Percentiles rank a stretch among this genome's conserved stretches.
Evolutionary conservation across 92 coral and sea anemone species (phyloP).

Genomic region (Epizoanthus scotinus): DNA sequence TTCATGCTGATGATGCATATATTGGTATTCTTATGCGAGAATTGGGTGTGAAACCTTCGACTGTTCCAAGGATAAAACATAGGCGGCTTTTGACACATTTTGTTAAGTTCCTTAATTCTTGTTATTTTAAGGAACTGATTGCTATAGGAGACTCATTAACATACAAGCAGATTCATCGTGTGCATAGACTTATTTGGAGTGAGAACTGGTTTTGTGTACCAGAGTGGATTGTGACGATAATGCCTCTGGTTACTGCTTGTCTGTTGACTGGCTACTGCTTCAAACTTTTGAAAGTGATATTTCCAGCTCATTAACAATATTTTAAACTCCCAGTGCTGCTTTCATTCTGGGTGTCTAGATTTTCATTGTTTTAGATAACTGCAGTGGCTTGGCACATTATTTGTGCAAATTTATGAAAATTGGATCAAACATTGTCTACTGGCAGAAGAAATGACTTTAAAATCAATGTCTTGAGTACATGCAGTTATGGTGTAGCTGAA

Average conservation of each 20-base stretch:
- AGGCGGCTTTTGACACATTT: slow-evolving; percentile 31
- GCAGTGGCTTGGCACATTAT: too few species aligned
- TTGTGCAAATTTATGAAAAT: too few species aligned
- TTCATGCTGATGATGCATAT: slow-evolving; percentile 81
- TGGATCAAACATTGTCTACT: too few species aligned
- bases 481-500: too few species aligned
- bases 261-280: slow-evolving; percentile 25
- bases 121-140: slow-evolving; percentile 63
- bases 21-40: slow-evolving; percentile 65
- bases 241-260: slow-evolving; percentile 22
- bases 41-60: slow-evolving; percentile 54
- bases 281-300: slow-evolving; percentile 12
- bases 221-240: background rate
- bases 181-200: slow-evolving; percentile 52
- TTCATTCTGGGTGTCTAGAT: too few species aligned
- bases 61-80: slow-evolving; percentile 65
- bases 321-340: too few species aligned
- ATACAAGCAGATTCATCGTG: slow-evolving; percentile 59
- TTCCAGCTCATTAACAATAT: background rate
- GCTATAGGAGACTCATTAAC: slow-evolving; percentile 84
- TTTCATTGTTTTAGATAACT: too few species aligned
- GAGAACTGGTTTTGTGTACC: slow-evolving; percentile 35
- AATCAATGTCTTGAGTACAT: too few species aligned
- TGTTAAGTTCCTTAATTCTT: slow-evolving; percentile 54
- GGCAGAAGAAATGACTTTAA: too few species aligned